Evolutionary conservation across 2,888 invertebrate species (phyloP), one percentile per base, ranked within the genome.

Genomic region (Ennomos fuscantarius): DNA sequence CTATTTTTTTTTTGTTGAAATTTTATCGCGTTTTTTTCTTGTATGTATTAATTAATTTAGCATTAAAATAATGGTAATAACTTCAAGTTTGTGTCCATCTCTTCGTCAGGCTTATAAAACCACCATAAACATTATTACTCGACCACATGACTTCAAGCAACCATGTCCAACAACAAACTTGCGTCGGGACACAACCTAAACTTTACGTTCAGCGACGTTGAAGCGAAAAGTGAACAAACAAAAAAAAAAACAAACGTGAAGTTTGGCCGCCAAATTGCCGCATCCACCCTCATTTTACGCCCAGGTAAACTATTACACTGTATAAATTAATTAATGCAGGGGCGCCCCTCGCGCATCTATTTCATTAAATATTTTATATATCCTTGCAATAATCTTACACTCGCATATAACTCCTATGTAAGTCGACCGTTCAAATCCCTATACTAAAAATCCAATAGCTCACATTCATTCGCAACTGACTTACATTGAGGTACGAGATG

Each of bases 41-140:
- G 55, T 54, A 66, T 85, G 83, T 87, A 84, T 89, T 81, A 73
- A 83, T 90, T 88, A 89, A 88, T 93, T 93, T 93, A 92, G 92
- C 89, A 89, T 92, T 92, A 92, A 91, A 89, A 86, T 86, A 87
- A 66, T 86, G 89, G 88, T 89, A 87, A 83, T 86, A 88, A 88
- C 87, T 87, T 87, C 86, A 86, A 81, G 88, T 88, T 88, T 89
- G 88, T 81, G 82, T 89, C 84, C 85, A 77, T 80, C 84, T 84
- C 83, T 84, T 84, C 83, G 78, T 81, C 76, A 76, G 82, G 79
- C 76, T 81, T 76, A 75, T 74, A 79, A 24, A 74, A 84, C 73
- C 76, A 77, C 76, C 81, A 81, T 77, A 82, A 47, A 56, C 24
- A 57, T 33, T 73, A 63, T 54, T 73, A 77, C 80, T 81, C 79